Evolutionary conservation across 2,113 vertebrate genomes (phyloP).

Genomic region (Silurus meridionalis): DNA sequence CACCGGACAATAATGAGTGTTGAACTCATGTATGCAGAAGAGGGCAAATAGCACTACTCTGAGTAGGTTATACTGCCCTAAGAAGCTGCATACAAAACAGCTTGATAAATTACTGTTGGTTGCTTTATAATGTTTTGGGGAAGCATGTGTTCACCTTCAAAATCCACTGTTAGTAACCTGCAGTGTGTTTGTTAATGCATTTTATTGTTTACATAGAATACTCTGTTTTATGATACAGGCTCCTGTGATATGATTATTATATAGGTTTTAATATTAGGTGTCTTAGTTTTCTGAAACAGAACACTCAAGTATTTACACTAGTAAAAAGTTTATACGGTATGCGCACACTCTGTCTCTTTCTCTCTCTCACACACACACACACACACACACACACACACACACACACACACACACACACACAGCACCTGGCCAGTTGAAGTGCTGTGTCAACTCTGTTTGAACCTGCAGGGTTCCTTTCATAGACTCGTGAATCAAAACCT

Average conservation of each 20-base stretch:
- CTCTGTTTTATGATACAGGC: background rate
- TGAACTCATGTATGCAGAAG: background rate
- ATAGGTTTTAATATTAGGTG: background rate
- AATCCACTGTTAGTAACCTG: background rate
- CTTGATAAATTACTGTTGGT: background rate
- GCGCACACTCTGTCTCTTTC: background rate
- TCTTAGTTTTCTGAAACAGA: background rate
- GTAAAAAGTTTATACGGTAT: background rate
- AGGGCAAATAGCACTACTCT: background rate
- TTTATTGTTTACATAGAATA: background rate
- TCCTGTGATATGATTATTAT: background rate
- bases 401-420: background rate
- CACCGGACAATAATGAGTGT: background rate
- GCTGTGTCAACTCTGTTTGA: constrained; percentile 13
- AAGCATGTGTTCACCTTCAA: background rate
- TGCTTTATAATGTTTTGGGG: background rate
- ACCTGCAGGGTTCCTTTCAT: constrained; percentile 26
- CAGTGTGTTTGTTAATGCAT: no score
- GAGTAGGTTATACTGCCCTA: background rate
- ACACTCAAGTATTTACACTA: background rate
- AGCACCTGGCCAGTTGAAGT: background rate
- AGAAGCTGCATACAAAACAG: background rate
- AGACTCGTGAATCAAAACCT: constrained; percentile 26
- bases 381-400: background rate
- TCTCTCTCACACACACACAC: background rate